Percentiles rank a stretch among this genome's conserved stretches.
Conservation (phyloP, 2,888 invertebrate species). For the Bunonema sp. region DNA sequence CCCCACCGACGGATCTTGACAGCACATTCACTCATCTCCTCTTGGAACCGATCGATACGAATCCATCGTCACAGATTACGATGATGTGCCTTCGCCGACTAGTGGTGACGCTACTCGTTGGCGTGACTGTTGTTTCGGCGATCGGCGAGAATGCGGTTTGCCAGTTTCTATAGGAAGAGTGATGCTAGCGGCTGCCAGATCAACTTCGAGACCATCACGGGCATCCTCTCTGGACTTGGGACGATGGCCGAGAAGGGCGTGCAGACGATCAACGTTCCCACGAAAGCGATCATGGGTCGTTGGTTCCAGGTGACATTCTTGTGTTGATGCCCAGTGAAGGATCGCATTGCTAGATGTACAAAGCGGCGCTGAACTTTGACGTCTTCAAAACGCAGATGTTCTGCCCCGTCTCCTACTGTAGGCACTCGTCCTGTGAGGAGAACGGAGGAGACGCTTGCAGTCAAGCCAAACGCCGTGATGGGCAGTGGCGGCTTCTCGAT, state of each 20-base stretch:
- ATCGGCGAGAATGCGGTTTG: constrained; percentile 40
- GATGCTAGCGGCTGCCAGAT: constrained; percentile 16
- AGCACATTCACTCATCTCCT: no score
- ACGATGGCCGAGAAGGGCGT: constrained; percentile 38
- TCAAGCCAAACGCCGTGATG: constrained; percentile 41
- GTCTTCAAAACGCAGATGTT: constrained; percentile 44
- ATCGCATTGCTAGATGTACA: constrained; percentile 43
- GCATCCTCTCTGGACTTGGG: constrained; percentile 41
- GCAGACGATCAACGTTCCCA: constrained; percentile 40
- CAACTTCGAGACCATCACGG: constrained; percentile 40
- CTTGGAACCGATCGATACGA: no score
- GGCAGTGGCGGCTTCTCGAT: constrained; percentile 44
- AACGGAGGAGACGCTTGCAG: constrained; percentile 16
- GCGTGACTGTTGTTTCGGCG: constrained; percentile 6
- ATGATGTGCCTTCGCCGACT: no score
- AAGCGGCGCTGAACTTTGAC: constrained; percentile 44
- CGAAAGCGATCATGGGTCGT: constrained; percentile 38
- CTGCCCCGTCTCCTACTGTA: constrained; percentile 44
- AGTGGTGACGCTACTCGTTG: constrained; percentile 1
- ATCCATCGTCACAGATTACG: no score
- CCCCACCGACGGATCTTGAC: no score
- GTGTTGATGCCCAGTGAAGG: background rate
- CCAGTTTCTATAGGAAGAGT: background rate
- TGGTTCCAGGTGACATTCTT: constrained; percentile 30
- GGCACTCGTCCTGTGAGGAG: constrained; percentile 7